A percentile compares a stretch with the other conserved stretches of the same genome.
phyloP scores from a whole-genome alignment of 2,888 invertebrate genomes.

The Myopa testacea region DNA sequence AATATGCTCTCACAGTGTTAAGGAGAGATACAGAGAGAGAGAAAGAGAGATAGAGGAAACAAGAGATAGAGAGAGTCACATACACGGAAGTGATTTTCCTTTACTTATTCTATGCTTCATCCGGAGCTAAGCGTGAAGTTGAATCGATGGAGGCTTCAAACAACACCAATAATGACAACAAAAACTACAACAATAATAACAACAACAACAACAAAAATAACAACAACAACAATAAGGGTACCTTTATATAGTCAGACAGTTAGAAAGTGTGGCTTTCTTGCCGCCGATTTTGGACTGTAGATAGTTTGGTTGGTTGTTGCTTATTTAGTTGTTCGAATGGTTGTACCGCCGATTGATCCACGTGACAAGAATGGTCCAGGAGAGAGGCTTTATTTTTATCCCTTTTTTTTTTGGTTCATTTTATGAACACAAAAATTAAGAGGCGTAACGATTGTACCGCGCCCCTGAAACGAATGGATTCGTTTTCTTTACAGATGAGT shows the following conservation, averaged over 20 bases:
- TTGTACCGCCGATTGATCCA: neutral
- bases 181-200: neutral
- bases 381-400: neutral
- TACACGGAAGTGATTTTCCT: slow-evolving; percentile 13
- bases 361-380: neutral
- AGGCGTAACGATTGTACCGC: slow-evolving; percentile 10
- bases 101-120: neutral
- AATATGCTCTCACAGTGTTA: too few relatives aligned
- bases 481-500: neutral
- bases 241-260: too few relatives aligned
- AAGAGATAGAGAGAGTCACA: too few relatives aligned
- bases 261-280: neutral
- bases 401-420: neutral
- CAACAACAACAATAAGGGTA: neutral
- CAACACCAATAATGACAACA: neutral
- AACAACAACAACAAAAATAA: neutral
- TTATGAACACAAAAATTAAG: slow-evolving; percentile 6
- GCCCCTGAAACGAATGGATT: slow-evolving; percentile 23
- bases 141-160: neutral
- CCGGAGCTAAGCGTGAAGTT: slow-evolving; percentile 5
- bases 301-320: too few relatives aligned
- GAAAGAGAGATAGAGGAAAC: too few relatives aligned
- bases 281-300: too few relatives aligned
- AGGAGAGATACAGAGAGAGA: too few relatives aligned
- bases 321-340: too few relatives aligned